Base-by-base conservation (phyloP, 2,797 vertebrate species). In the Myotis vivesi region DNA sequence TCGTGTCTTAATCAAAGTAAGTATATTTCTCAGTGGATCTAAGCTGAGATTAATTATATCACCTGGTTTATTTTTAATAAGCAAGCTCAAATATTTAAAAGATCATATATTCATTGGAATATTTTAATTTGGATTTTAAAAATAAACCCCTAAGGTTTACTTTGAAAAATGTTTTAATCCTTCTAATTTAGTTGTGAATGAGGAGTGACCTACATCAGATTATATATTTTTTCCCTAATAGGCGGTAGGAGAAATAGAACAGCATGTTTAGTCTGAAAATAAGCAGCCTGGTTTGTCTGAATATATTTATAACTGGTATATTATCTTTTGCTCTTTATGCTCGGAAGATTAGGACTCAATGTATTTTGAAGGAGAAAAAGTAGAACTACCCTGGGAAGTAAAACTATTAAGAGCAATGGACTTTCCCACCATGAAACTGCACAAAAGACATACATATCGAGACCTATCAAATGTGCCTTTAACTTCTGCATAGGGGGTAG, bases 361-460 rank as follows among this genome's bases (percentile, higher is more conserved):
- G 92, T 46, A 87, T 93, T 95, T 95, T 96, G 91, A 97, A 95
- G 90, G 51, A 93, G 79, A 79, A 95, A 95, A 97, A 92, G 97
- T 93, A 95, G 94, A 95, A 96, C 87, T 96, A 95, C 94, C 95
- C 96, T 97, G 93, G 96, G 96, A 96, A 97, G 96, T 97, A 97
- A 97, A 96, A 92, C 95, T 94, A 97, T 97, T 97, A 97, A 94
- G 82, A 96, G 87, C 87, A 96, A 96, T 95, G 80, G 94, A 68
- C 75, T 97, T 96, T 95, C 95, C 84, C 96, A 96, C 96, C 85
- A 96, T n/a, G 94, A 64, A 87, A 64, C 91, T 71, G 51, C 77
- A 88, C 87, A 96, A 96, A 97, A 96, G 87, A 84, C 92, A 73
- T 62, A 87, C 94, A 92, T 89, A 95, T 89, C 12, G 86, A 94